phyloP scores from a whole-genome alignment of 1,140 invertebrate species.

The Ceratina australensis region DNA sequence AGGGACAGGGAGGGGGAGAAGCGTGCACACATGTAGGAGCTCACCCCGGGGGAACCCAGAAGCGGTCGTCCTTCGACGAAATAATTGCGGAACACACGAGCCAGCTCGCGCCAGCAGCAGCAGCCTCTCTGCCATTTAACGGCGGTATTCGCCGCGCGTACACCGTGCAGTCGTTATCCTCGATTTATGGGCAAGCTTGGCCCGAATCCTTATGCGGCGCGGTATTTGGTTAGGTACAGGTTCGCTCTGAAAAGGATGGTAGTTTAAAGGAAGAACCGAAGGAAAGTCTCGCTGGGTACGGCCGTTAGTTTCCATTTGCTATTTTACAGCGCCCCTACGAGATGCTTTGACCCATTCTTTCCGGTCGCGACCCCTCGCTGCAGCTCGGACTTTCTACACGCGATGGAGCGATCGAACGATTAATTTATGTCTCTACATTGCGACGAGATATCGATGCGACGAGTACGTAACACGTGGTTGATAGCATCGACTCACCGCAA shows the following conservation, averaged over 20 bases:
- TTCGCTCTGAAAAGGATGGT: conserved; percentile 30
- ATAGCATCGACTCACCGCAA: not conserved
- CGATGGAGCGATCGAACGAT: no score
- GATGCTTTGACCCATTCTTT: conserved; percentile 5
- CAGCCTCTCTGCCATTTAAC: conserved; percentile 69
- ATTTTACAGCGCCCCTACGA: conserved; percentile 46
- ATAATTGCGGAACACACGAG: conserved; percentile 67
- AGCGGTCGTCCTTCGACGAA: conserved; percentile 61
- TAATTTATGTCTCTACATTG: no score
- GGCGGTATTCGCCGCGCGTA: conserved; percentile 64
- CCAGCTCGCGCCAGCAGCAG: conserved; percentile 55
- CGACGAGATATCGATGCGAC: no score
- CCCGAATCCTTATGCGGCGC: conserved; percentile 68
- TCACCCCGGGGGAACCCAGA: conserved; percentile 50
- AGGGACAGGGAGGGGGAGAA: not conserved
- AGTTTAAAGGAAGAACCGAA: conserved; percentile 14
- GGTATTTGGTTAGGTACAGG: conserved; percentile 52
- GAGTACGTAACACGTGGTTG: no score
- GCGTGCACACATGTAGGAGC: not conserved
- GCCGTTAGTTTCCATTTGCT: conserved; percentile 55
- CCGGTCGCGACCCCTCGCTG: no score
- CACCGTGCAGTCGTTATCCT: conserved; percentile 68
- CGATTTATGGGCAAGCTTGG: conserved; percentile 67
- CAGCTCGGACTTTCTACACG: no score
- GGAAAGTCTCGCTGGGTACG: conserved; percentile 27